These are phyloP conservation scores for Oryctes rhinoceros DNA, from an alignment of 1,140 invertebrate genomes.

Conservation along the genomic window DNA sequence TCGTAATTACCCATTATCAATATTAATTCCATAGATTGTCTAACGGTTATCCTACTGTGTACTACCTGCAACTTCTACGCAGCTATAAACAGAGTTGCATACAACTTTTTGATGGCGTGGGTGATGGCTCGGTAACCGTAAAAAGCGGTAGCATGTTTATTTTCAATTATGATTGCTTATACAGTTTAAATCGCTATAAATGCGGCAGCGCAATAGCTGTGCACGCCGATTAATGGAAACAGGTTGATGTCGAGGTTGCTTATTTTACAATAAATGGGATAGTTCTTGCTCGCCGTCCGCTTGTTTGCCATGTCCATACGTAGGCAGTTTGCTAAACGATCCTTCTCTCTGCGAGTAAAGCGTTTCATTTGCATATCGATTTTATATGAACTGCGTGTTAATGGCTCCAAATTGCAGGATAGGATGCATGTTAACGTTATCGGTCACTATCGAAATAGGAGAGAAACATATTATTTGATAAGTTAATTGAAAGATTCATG, in stretches of 20 bases:
- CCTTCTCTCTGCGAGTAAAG: background rate
- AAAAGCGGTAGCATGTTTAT: background rate
- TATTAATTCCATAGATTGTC: background rate
- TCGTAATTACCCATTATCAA: background rate
- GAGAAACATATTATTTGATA: too few species aligned
- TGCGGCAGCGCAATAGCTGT: background rate
- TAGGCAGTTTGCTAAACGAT: too few species aligned
- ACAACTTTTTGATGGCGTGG: background rate
- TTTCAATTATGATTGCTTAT: background rate
- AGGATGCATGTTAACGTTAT: too few species aligned
- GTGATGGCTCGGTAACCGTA: background rate
- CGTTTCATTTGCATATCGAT: too few species aligned
- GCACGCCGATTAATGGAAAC: slow-evolving; percentile 3
- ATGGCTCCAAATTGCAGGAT: too few species aligned
- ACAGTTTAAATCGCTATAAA: slow-evolving; percentile 4
- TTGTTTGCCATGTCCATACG: too few species aligned
- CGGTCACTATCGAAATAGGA: too few species aligned
- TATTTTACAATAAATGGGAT: background rate
- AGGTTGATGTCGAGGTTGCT: background rate
- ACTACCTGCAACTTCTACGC: too few species aligned
- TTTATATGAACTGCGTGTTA: too few species aligned
- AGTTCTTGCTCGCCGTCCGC: background rate
- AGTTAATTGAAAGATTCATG: too few species aligned
- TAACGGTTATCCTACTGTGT: background rate
- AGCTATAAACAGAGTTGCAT: background rate